phyloP scores from a whole-genome alignment of 2,888 invertebrate species.

The Eupithecia centaureata region DNA sequence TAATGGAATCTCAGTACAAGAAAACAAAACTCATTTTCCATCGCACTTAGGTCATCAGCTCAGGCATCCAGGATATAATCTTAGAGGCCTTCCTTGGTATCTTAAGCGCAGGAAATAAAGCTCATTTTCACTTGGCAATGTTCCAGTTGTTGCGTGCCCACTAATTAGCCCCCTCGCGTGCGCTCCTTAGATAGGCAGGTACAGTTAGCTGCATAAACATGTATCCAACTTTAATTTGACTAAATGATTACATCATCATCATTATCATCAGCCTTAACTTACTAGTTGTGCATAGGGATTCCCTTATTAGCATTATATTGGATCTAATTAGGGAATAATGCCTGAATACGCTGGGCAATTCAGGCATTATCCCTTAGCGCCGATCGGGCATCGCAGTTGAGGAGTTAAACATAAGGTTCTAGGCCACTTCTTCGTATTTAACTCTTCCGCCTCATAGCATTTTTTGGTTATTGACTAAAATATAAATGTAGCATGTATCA shows the following conservation, averaged over 20 bases:
- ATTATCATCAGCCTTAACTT: background rate
- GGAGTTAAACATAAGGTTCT: too few species aligned
- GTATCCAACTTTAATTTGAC: background rate
- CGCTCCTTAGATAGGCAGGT: constrained; percentile 66
- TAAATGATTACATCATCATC: background rate
- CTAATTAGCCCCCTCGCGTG: constrained; percentile 80
- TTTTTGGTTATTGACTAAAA: too few species aligned
- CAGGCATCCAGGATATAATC: constrained; percentile 2
- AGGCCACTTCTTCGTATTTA: too few species aligned
- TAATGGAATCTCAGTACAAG: background rate
- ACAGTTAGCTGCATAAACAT: background rate
- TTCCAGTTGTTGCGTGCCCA: constrained; percentile 68
- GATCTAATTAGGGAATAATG: background rate
- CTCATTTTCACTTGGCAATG: constrained; percentile 9
- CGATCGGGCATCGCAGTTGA: too few species aligned
- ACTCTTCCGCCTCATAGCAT: too few species aligned
- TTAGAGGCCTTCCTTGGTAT: background rate
- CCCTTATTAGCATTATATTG: background rate
- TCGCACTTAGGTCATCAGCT: background rate
- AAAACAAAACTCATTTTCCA: background rate
- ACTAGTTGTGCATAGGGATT: background rate
- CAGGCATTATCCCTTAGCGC: too few species aligned
- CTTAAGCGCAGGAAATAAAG: constrained; percentile 14
- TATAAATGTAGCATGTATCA: too few species aligned
- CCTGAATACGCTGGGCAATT: too few species aligned